Base-by-base conservation (phyloP, 2,113 vertebrate genomes). In the Dascyllus trimaculatus region DNA sequence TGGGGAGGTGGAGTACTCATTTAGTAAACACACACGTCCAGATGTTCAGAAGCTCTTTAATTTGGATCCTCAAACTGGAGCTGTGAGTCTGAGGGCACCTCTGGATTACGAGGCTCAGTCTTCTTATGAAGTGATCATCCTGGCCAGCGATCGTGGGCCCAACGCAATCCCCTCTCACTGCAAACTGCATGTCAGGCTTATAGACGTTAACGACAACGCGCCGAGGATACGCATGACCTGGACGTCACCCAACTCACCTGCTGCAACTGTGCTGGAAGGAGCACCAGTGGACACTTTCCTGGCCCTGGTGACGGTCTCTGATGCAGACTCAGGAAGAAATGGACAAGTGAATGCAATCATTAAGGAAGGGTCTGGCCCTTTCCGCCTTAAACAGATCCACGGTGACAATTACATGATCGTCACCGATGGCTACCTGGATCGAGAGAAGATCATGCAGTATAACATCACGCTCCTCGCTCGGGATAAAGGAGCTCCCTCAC, bases 101-200 rank as follows among this genome's bases (percentile, higher is more conserved):
- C 85, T 99, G 74, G 97, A 99, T 90, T 97, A 96, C 0, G 97
- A 98, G 85, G 92, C 94, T 19, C 95, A 92, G 7, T 65, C 85
- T 0, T 71, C 93, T 51, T 96, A 96, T 0, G 96, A 98, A 82
- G 88, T 98, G 9, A 95, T 97, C 0, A 84, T 99, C 14, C 97
- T 97, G 80, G 98, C 96, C 5, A 93, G 94, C 40, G 98, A 98
- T 81, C 89, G 90, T 14, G 97, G 97, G 0, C 96, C 96, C 75
- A 98, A 97, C 66, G 93, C 96, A 10, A 95, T 98, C 69, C 96
- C 98, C 0, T 95, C 96, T 0, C 96, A 97, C 78, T 98, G 97
- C 92, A 98, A 97, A 82, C 74, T 99, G 51, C 94, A 96, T 19
- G 90, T 98, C 60, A 96, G 95, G 77, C 94, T 97, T 24, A 87